Evolutionary conservation across 92 coral and sea anemone species (phyloP).

Genomic region (Heteractis magnifica): DNA sequence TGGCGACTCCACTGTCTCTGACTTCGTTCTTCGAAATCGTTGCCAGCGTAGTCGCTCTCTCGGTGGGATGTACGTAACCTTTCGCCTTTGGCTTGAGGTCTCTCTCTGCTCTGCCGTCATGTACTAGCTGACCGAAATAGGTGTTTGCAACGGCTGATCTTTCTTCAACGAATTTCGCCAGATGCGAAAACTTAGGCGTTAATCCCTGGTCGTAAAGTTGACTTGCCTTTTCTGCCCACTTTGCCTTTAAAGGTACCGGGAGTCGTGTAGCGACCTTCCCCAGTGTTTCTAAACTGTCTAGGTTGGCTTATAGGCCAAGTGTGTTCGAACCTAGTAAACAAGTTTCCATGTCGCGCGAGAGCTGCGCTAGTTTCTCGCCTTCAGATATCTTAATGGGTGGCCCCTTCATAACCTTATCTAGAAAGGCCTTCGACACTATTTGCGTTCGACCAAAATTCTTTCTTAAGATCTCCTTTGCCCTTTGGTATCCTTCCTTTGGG

Average conservation of each 20-base stretch:
- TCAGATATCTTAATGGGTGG: constrained; percentile 40
- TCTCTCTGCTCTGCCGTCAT: constrained; percentile 6
- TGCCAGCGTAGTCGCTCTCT: constrained; percentile 28
- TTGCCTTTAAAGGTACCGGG: constrained; percentile 42
- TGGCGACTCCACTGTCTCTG: neutral
- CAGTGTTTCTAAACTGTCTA: constrained; percentile 49
- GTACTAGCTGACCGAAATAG: constrained; percentile 34
- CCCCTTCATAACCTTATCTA: constrained; percentile 54
- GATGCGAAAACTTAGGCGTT: constrained; percentile 30
- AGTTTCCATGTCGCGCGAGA: constrained; percentile 51
- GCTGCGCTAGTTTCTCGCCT: too few species aligned
- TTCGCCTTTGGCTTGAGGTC: constrained; percentile 2
- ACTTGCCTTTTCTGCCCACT: constrained; percentile 59
- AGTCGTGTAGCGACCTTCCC: constrained; percentile 52
- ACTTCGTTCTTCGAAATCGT: neutral
- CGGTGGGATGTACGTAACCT: constrained; percentile 4
- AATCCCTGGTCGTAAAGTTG: constrained; percentile 29
- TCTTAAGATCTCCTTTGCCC: constrained; percentile 47
- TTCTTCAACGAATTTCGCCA: constrained; percentile 40
- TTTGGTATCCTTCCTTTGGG: too few species aligned
- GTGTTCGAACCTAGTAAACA: constrained; percentile 50
- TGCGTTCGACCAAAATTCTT: too few species aligned
- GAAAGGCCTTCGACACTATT: too few species aligned
- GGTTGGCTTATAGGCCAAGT: constrained; percentile 41
- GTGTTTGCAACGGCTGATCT: constrained; percentile 40